Base-by-base conservation (phyloP, 1,140 invertebrate genomes). In the Drosophila ohnishii region DNA sequence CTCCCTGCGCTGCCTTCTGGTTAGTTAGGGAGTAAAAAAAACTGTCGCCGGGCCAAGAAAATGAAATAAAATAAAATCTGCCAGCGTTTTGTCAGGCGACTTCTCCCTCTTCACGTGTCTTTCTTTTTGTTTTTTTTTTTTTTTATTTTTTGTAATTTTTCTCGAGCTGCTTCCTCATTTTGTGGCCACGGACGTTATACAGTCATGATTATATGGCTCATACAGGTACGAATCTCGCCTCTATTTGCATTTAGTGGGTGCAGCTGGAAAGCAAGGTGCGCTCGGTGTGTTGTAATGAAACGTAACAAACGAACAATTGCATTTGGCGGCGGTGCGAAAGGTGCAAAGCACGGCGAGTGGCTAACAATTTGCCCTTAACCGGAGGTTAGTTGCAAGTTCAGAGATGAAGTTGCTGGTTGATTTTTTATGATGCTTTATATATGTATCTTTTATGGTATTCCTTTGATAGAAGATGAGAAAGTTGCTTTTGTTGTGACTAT, bases 61-160 rank as follows among this genome's bases (percentile, higher is more conserved):
- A 63, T 78, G 51, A 77, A 79, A 84, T 84, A 80, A 84, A 85
- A 84, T 83, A 69, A 80, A 80, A 71, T 71, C 65, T 71, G 72
- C 58, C 79, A 84, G 78, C 80, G 75, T 84, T 84, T 84, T 84
- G 80, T 84, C 80, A 84, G 80, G 47, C 59, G 35, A 62, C 80
- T 75, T 81, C 79, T 77, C 80, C 78, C 78, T 73, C 64, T 61
- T 74, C 40, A 51, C 25, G 67, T 35, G 25, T 44, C 32, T 69
- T 42, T 50, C 30, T n/a, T 50, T 62, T 13, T 10, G 10, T 22
- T 11, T 14, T 13, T 16, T 22, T 40, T 13, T 22, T 48, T 11
- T 28, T 32, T 22, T 48, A 9, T 28, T 32, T 16, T 39, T 11
- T 7, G 3, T 45, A 45, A 45, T 45, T 25, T 35, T 19, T 30